Base-by-base conservation (phyloP, 1,140 invertebrate species). In the Heliothis subflexa region DNA sequence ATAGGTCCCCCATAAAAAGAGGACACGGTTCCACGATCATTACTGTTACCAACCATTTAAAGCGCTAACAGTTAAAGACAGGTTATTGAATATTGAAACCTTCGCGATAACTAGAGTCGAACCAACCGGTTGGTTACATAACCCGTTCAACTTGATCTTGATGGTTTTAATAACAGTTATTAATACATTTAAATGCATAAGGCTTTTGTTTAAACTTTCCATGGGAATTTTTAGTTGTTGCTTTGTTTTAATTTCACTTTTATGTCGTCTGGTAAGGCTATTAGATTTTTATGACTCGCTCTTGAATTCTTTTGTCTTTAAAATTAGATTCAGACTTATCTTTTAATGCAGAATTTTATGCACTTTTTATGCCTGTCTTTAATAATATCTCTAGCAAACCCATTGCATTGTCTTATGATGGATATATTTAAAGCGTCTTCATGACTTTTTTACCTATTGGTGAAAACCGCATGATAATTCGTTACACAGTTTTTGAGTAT, bases 41-140 rank as follows among this genome's bases (percentile, higher is more conserved):
- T 55, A 71, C 68, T 55, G 68, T 71, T 55, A 55, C 49, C 49
- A 33, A 25, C 52, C 68, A 54, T 14, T 55, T 54, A 45, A 40
- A 52, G 25, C 25, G 33, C 21, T 52, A 25, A 54, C 49, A 40
- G 52, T 54, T 71, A 71, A 28, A 45, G n/a, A 40, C 54, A n/a
- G 59, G 33, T 33, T 73, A 73, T 73, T 59, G 71, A 73, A 73
- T 73, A 73, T 73, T 73, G 33, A 73, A 73, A 59, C 71, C 71
- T 47, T 73, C 54, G 54, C 16, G 52, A 40, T 73, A 59, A 73
- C 16, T 57, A 45, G 71, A 73, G 54, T 73, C 40, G 54, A 73
- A 73, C 71, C 52, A 25, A 47, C 52, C 68, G 49, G 50, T 71
- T 55, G 12, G 9, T 57, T 73, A 73, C n/a, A 73, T 55, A 71